phyloP scores from a whole-genome alignment of 2,113 vertebrate genomes.

The Echinops telfairi region DNA sequence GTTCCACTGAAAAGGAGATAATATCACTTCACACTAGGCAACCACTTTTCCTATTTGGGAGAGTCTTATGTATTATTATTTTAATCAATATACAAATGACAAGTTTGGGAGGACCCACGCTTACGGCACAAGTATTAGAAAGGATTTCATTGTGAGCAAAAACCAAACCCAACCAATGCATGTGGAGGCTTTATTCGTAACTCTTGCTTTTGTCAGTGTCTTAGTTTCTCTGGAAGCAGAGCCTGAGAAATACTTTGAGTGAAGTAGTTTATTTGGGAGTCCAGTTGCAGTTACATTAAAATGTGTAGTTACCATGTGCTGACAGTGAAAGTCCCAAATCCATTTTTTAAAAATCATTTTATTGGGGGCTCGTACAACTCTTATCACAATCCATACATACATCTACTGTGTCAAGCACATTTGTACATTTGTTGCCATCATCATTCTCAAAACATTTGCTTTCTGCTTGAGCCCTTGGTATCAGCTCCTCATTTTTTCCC shows the following conservation, averaged over 20 bases:
- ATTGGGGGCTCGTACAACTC: no score
- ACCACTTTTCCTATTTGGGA: neutral
- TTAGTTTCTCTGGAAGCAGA: conserved; percentile 40
- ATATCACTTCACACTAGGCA: neutral
- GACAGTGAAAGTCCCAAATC: no score
- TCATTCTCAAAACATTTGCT: no score
- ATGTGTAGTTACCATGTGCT: neutral
- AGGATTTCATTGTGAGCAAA: conserved; percentile 7
- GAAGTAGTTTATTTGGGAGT: conserved; percentile 35
- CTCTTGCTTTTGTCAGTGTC: conserved; percentile 7
- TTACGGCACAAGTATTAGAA: neutral
- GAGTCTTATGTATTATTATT: neutral
- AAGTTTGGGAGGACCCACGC: neutral
- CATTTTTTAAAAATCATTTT: no score
- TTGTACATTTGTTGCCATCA: no score
- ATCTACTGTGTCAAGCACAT: no score
- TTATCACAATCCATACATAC: no score
- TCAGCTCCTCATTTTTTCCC: no score
- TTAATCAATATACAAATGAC: neutral
- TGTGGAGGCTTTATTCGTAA: conserved; percentile 9
- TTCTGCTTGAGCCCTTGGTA: no score
- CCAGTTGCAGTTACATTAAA: neutral
- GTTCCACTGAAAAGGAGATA: conserved; percentile 29
- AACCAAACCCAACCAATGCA: neutral
- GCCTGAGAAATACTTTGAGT: conserved; percentile 26